A percentile compares a stretch with the other conserved stretches of the same genome.
Evolutionary conservation across 2,888 invertebrate species (phyloP).

Genomic region (Sesia bembeciformis): DNA sequence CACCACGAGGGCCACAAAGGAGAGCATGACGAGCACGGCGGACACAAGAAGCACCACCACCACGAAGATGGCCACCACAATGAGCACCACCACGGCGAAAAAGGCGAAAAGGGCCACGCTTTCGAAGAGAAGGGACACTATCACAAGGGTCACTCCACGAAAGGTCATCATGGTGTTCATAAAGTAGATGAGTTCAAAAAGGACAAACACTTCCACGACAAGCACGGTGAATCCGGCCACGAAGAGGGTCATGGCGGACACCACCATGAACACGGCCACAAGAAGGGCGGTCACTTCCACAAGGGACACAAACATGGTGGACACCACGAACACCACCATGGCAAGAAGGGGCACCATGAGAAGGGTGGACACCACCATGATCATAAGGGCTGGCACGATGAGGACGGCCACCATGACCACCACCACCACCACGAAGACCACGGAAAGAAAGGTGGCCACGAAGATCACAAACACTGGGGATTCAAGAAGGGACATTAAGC

Average conservation of each 20-base stretch:
- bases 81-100: conserved; percentile 77
- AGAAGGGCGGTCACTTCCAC: conserved; percentile 87
- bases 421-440: conserved; percentile 82
- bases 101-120: conserved; percentile 76
- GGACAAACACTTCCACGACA: conserved; percentile 88
- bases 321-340: conserved; percentile 85
- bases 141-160: conserved; percentile 88
- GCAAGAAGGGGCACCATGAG: conserved; percentile 86
- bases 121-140: conserved; percentile 78
- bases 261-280: conserved; percentile 84
- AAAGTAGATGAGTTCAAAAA: conserved; percentile 89
- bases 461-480: conserved; percentile 87
- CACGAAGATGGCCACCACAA: conserved; percentile 78
- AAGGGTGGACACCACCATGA: conserved; percentile 87
- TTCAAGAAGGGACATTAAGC: conserved; percentile 70
- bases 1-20: conserved; percentile 78
- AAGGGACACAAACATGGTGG: conserved; percentile 84
- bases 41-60: conserved; percentile 77
- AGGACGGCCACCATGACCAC: conserved; percentile 84
- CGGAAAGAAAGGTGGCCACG: conserved; percentile 85
- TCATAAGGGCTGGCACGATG: conserved; percentile 85
- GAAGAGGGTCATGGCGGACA: conserved; percentile 86
- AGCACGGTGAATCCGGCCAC: conserved; percentile 84
- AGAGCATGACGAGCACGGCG: conserved; percentile 74
- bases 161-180: conserved; percentile 88